Percentiles rank a stretch among this genome's conserved stretches.
Conservation (phyloP, 2,888 invertebrate genomes). For the Cephus runcator region DNA sequence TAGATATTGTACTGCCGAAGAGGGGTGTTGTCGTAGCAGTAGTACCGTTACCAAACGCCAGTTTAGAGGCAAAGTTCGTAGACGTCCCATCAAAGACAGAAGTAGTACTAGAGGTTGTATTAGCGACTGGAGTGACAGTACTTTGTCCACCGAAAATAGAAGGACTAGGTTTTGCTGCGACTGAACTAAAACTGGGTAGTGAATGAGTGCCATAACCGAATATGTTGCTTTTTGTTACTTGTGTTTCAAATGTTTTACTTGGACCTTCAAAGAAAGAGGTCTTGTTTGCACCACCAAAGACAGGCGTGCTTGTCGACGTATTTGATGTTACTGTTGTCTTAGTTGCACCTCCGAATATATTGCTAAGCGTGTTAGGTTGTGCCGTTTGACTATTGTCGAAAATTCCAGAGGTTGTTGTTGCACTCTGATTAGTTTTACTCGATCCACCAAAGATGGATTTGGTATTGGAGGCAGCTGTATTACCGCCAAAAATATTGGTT, state of each 20-base stretch:
- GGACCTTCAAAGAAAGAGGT: neutral
- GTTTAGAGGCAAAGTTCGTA: conserved; percentile 4
- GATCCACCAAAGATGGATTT: conserved; percentile 37
- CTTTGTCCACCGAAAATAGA: conserved; percentile 12
- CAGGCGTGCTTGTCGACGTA: conserved; percentile 21
- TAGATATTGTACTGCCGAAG: conserved; percentile 13
- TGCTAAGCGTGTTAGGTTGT: conserved; percentile 13
- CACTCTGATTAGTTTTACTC: neutral
- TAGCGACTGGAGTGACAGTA: neutral
- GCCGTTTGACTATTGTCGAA: conserved; percentile 5
- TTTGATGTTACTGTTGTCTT: conserved; percentile 19
- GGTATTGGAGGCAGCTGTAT: conserved; percentile 18
- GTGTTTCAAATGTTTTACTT: neutral
- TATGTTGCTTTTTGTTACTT: conserved; percentile 8
- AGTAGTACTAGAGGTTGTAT: conserved; percentile 8
- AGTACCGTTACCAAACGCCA: neutral
- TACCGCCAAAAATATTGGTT: conserved; percentile 9
- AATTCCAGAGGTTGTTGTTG: neutral
- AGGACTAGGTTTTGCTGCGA: conserved; percentile 10
- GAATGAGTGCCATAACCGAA: conserved; percentile 28
- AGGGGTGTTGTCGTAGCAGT: neutral
- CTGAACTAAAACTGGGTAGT: conserved; percentile 17
- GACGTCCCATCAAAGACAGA: conserved; percentile 20
- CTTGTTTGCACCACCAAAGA: neutral
- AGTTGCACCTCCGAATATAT: conserved; percentile 36